phyloP scores from a whole-genome alignment of 2,797 vertebrate species.

The Tinamus major region DNA sequence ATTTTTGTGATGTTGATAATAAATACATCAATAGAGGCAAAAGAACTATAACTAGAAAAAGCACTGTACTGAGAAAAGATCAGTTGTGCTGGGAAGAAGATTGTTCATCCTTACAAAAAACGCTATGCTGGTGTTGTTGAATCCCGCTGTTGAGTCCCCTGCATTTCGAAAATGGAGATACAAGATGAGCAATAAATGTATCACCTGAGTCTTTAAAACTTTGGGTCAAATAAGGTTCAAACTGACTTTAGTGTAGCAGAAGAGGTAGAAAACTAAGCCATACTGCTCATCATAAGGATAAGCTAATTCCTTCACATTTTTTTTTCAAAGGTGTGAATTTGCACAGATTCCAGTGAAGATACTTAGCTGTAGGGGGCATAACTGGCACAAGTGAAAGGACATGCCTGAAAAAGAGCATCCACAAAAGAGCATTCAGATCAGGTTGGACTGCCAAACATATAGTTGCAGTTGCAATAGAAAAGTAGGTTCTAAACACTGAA shows the following conservation, averaged over 20 bases:
- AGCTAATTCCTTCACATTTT: background rate
- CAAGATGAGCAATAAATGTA: background rate
- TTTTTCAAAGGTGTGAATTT: background rate
- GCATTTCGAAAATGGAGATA: background rate
- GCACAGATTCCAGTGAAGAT: background rate
- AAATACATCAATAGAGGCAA: background rate
- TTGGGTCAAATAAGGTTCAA: background rate
- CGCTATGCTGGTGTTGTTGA: rapidly evolving
- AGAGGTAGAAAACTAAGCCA: rapidly evolving
- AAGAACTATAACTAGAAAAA: background rate
- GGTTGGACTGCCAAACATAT: background rate
- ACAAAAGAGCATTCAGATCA: background rate
- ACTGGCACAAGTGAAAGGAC: background rate
- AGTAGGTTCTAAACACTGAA: background rate
- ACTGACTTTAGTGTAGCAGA: background rate
- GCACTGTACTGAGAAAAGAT: background rate
- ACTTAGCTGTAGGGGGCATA: background rate
- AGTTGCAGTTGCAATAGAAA: background rate
- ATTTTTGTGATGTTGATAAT: background rate
- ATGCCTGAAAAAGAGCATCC: background rate
- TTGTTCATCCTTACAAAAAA: background rate
- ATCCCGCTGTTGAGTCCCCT: rapidly evolving
- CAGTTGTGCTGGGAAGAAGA: background rate
- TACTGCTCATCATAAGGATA: background rate
- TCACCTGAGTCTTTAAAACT: background rate